Evolutionary conservation across 2,888 invertebrate species (phyloP).

Genomic region (Pteria penguin): DNA sequence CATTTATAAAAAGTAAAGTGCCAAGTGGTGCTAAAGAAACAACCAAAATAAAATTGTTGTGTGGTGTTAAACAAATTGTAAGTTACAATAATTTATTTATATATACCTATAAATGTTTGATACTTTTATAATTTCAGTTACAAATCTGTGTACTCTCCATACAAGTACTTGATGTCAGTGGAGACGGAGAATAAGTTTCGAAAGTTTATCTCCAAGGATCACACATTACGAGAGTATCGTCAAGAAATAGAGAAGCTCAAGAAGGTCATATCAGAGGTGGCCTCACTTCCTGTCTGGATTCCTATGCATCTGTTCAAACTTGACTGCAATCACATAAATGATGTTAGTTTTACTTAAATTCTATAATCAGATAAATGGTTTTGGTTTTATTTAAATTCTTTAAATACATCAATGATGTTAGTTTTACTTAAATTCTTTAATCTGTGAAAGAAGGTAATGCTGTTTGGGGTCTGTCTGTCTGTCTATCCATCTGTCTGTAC

Average conservation of each 20-base stretch:
- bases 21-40: too few relatives aligned
- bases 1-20: too few relatives aligned
- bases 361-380: too few relatives aligned
- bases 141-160: slow-evolving; percentile 72
- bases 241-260: slow-evolving; percentile 76
- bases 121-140: slow-evolving; percentile 64
- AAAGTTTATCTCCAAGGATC: slow-evolving; percentile 74
- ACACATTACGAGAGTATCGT: slow-evolving; percentile 74
- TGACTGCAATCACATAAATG: slow-evolving; percentile 75
- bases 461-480: too few relatives aligned
- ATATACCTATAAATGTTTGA: neutral
- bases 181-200: slow-evolving; percentile 71
- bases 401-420: too few relatives aligned
- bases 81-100: too few relatives aligned
- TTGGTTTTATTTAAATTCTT: too few relatives aligned
- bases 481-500: too few relatives aligned
- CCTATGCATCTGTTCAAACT: slow-evolving; percentile 79
- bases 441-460: too few relatives aligned
- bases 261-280: slow-evolving; percentile 71
- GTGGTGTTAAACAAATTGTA: too few relatives aligned
- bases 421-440: too few relatives aligned
- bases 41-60: too few relatives aligned
- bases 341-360: slow-evolving; percentile 72
- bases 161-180: slow-evolving; percentile 71
- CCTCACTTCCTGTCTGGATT: slow-evolving; percentile 74